These are phyloP conservation scores for Ancistrus triradiatus DNA, from an alignment of 2,113 vertebrate genomes.

Conservation along the genomic window DNA sequence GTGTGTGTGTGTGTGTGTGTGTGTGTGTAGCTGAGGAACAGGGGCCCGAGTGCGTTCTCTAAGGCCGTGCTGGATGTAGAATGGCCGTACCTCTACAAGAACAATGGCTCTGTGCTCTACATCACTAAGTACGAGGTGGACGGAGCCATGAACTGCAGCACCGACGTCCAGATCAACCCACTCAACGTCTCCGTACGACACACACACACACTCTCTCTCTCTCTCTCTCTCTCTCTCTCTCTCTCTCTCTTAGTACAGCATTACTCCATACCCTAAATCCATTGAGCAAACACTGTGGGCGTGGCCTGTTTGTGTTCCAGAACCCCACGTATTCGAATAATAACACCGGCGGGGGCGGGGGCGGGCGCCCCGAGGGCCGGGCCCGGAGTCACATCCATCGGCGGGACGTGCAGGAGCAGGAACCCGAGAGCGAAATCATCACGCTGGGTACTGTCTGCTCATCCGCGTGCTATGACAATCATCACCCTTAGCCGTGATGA, in stretches of 20 bases:
- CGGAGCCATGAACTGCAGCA: conserved; percentile 93
- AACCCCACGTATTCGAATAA: conserved; percentile 60
- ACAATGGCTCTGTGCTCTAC: conserved; percentile 82
- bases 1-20: conserved; percentile 17
- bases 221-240: not conserved
- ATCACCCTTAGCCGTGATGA: too few relatives aligned
- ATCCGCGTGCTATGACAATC: too few relatives aligned
- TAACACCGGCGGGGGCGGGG: conserved; percentile 63
- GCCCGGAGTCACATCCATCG: conserved; percentile 63
- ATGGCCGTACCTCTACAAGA: conserved; percentile 81
- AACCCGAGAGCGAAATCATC: conserved; percentile 66
- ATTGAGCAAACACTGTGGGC: too few relatives aligned
- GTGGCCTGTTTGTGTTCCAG: conserved; percentile 40
- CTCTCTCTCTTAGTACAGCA: not conserved
- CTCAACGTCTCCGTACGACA: conserved; percentile 82
- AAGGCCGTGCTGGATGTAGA: conserved; percentile 85
- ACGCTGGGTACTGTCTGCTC: conserved; percentile 86
- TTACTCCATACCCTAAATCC: too few relatives aligned
- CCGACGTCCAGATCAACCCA: conserved; percentile 83
- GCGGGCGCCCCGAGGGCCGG: conserved; percentile 65
- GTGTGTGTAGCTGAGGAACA: conserved; percentile 81
- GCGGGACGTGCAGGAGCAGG: conserved; percentile 69
- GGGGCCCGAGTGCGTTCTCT: conserved; percentile 89
- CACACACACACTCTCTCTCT: not conserved
- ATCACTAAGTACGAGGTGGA: conserved; percentile 83